Conservation (phyloP, 2,888 invertebrate genomes). For the Parnassius apollo region DNA sequence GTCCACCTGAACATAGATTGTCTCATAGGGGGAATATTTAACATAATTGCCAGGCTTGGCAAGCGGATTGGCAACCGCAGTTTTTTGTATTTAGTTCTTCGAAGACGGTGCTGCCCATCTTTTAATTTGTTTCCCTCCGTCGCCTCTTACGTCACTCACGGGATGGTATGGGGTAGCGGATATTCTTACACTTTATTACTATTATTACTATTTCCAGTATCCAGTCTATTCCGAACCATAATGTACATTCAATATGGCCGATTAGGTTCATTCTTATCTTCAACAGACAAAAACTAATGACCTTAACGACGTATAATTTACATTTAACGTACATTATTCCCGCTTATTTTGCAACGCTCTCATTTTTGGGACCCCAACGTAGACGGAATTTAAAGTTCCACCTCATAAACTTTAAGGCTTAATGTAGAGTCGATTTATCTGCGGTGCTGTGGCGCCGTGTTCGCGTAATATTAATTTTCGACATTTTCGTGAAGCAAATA, state of each 20-base stretch:
- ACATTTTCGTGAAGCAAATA: conserved; percentile 3
- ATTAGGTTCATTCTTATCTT: conserved; percentile 11
- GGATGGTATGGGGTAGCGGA: no score
- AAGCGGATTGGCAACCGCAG: no score
- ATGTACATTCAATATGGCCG: conserved; percentile 13
- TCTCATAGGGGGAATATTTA: no score
- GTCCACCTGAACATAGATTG: no score
- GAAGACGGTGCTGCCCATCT: no score
- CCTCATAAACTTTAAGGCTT: conserved; percentile 25
- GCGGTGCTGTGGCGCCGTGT: conserved; percentile 5
- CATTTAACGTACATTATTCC: conserved; percentile 27
- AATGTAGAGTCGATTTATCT: conserved; percentile 25
- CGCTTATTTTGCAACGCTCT: conserved; percentile 20
- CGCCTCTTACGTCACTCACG: no score
- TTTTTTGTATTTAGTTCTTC: no score
- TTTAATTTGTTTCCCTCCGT: no score
- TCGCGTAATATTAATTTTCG: conserved; percentile 21
- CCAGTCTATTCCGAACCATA: conserved; percentile 5
- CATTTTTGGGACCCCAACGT: conserved; percentile 24
- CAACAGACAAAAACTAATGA: conserved; percentile 22
- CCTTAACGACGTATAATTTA: conserved; percentile 25
- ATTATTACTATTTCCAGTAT: background rate
- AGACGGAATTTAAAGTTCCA: conserved; percentile 28
- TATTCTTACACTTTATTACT: no score
- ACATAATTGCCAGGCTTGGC: no score